These are phyloP conservation scores for Machaerirhynchus nigripectus DNA, from an alignment of 2,113 vertebrate species.

Conservation along the genomic window DNA sequence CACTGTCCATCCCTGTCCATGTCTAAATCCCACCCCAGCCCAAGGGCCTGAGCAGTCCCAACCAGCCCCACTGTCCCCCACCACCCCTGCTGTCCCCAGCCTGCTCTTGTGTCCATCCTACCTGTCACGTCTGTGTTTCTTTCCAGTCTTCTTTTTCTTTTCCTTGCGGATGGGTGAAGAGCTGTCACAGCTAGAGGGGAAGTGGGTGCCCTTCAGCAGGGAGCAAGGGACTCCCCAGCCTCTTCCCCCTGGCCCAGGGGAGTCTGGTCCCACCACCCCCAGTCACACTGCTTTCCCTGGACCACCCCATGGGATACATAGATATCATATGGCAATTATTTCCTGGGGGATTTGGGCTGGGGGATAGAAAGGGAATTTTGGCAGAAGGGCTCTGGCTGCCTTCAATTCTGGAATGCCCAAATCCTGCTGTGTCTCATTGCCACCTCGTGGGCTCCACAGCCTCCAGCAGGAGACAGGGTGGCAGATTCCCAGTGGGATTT, in stretches of 20 bases:
- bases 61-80: rapidly evolving
- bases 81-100: background rate
- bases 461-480: background rate
- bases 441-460: background rate
- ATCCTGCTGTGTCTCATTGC: background rate
- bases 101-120: background rate
- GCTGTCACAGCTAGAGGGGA: slow-evolving; percentile 84
- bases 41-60: background rate
- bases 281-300: background rate
- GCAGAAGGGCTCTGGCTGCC: background rate
- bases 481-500: background rate
- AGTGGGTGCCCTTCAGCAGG: background rate
- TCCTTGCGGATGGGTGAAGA: slow-evolving; percentile 89
- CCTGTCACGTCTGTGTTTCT: slow-evolving; percentile 94
- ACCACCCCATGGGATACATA: background rate
- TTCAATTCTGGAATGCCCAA: background rate
- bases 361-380: background rate
- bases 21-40: background rate
- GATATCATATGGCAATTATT: background rate
- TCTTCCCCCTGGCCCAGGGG: background rate
- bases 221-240: background rate
- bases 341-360: background rate
- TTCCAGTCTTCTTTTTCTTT: slow-evolving; percentile 90
- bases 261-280: background rate
- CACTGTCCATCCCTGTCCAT: background rate